Base-by-base conservation (phyloP, 2,888 invertebrate species). In the Lordiphosa andalusiaca region DNA sequence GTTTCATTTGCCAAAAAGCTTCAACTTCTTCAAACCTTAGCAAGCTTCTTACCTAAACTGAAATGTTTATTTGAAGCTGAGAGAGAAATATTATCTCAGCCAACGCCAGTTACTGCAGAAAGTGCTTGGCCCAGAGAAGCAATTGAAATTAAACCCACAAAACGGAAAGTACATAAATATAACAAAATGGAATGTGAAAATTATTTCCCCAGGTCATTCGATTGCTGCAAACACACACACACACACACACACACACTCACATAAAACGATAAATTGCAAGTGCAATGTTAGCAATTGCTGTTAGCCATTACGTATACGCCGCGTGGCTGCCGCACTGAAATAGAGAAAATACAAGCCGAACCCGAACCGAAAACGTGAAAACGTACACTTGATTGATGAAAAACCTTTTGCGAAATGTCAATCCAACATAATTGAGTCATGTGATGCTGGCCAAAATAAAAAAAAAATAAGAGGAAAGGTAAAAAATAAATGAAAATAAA, bases 361-460 rank as follows among this genome's bases (percentile, higher is more conserved):
- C 7, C 30, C 6, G 6, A 30, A 30, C 30, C 3, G 30, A 30
- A 30, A 30, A 30, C 30, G 16, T 62, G 49, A 75, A 67, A 76
- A 71, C 68, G 59, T 67, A 57, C 68, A 70, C 72, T 84, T 86
- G 86, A 87, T 85, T 86, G 85, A 86, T 87, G 86, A 70, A 80
- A 67, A 83, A 77, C 71, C 74, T 75, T 75, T 80, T 76, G 69
- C 70, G 70, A 80, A 83, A 76, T 86, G 84, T 83, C 86, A 87
- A 84, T 84, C 72, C 73, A 71, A 69, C 72, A 81, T 87, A 86
- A 86, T 86, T 86, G 84, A 75, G 85, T 84, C 73, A 65, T 71
- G 69, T 71, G 69, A 67, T 51, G 53, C 62, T 38, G 33, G 25
- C 13, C 41, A 46, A 49, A 23, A n/a, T n/a, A 35, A 38, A 48